These are phyloP conservation scores for Eurois occulta DNA, from an alignment of 2,888 invertebrate genomes.

Conservation along the genomic window DNA sequence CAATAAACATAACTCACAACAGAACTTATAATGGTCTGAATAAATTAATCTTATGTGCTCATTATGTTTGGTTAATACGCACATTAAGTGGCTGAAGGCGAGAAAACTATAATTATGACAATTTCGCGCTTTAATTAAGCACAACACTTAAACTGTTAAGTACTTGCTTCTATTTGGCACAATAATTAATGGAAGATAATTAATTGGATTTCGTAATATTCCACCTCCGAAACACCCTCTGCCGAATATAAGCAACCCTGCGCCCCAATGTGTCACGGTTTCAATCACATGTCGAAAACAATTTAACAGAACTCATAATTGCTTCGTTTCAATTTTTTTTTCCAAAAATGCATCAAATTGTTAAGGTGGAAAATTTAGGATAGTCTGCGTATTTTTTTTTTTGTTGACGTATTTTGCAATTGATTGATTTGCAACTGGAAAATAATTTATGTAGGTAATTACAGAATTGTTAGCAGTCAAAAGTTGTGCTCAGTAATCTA, in stretches of 20 bases:
- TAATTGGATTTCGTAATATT: not conserved
- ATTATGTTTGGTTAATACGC: constrained; percentile 30
- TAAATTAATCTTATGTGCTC: constrained; percentile 33
- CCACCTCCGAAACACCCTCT: not conserved
- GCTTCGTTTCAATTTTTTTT: not conserved
- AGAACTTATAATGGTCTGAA: constrained; percentile 25
- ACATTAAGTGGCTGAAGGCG: constrained; percentile 9
- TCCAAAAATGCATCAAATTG: not conserved
- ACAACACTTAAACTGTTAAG: constrained; percentile 24
- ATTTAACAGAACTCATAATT: not conserved
- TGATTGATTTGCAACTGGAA: not conserved
- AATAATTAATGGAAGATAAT: constrained; percentile 12
- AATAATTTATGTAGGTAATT: not conserved
- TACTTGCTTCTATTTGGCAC: constrained; percentile 19
- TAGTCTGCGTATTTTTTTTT: not conserved
- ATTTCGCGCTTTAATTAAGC: constrained; percentile 32
- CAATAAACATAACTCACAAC: constrained; percentile 25
- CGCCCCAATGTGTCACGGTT: not conserved
- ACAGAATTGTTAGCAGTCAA: not conserved
- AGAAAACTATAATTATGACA: constrained; percentile 37
- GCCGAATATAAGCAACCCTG: not conserved
- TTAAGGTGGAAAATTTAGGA: not conserved
- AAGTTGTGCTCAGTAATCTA: not conserved
- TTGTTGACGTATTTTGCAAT: not conserved
- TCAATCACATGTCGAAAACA: not conserved